A percentile compares a stretch with the other conserved stretches of the same genome.
phyloP scores from a whole-genome alignment of 2,113 vertebrate species.

The Pyrgilauda ruficollis region DNA sequence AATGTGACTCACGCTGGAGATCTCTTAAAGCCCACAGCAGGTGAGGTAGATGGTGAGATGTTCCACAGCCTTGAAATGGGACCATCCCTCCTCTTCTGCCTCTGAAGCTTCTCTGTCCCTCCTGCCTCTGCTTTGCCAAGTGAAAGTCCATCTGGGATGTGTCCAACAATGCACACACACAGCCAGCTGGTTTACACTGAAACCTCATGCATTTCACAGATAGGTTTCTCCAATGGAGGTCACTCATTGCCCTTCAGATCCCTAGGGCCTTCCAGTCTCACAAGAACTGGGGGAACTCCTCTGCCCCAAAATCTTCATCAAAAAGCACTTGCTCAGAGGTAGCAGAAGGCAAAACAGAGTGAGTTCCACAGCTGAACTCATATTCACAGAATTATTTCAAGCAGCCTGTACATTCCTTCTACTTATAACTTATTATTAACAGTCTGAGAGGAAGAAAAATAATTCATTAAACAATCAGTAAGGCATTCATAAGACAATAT shows the following conservation, averaged over 20 bases:
- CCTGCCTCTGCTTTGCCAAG: background rate
- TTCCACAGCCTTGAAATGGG: background rate
- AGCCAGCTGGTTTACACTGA: background rate
- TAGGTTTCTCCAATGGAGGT: rapidly evolving
- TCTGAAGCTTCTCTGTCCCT: background rate
- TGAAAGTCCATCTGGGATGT: background rate
- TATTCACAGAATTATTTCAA: conserved; percentile 18
- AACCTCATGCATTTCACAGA: background rate
- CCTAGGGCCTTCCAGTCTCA: background rate
- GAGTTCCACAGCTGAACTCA: background rate
- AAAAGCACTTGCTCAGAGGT: background rate
- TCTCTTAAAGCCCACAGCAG: rapidly evolving
- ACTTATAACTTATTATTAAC: conserved; percentile 46
- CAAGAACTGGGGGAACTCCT: background rate
- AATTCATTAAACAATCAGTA: conserved; percentile 56
- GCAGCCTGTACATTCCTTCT: background rate
- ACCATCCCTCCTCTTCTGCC: background rate
- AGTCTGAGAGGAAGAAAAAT: conserved; percentile 48
- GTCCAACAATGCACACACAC: background rate
- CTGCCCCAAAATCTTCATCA: background rate
- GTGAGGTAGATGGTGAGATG: background rate
- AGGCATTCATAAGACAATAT: conserved; percentile 43
- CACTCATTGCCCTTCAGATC: background rate
- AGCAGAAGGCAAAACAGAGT: background rate
- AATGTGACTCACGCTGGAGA: rapidly evolving